phyloP scores from a whole-genome alignment of 2,888 invertebrate genomes.

The Encarsia formosa region DNA sequence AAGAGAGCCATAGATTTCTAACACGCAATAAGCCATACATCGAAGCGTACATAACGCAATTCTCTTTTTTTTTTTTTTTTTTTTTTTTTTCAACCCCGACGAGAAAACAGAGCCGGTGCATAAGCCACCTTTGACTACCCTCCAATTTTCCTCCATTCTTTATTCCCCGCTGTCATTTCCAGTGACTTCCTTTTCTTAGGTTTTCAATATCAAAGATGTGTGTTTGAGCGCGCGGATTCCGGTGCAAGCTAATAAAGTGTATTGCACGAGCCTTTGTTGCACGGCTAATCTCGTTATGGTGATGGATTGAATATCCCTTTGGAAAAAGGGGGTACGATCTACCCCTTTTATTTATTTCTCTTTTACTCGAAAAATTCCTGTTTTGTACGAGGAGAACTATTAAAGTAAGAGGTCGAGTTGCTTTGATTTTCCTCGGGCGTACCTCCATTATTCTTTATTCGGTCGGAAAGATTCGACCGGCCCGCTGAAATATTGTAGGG shows the following conservation, averaged over 20 bases:
- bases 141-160: constrained; percentile 5
- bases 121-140: too few relatives aligned
- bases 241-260: too few relatives aligned
- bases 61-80: too few relatives aligned
- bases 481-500: not conserved
- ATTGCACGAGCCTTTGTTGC: not conserved
- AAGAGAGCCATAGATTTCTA: too few relatives aligned
- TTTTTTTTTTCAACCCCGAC: too few relatives aligned
- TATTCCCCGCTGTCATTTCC: constrained; percentile 21
- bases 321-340: constrained; percentile 16
- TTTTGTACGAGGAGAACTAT: constrained; percentile 5
- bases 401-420: constrained; percentile 9
- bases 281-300: constrained; percentile 10
- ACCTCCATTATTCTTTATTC: constrained; percentile 2
- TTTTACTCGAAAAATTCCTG: not conserved
- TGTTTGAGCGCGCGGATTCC: too few relatives aligned
- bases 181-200: constrained; percentile 6
- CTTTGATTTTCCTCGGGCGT: constrained; percentile 4
- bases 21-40: too few relatives aligned
- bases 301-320: constrained; percentile 3
- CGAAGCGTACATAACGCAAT: too few relatives aligned
- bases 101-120: too few relatives aligned
- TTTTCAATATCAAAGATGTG: constrained; percentile 23
- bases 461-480: constrained; percentile 1
- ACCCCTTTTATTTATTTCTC: not conserved